Evolutionary conservation across 2,888 invertebrate genomes (phyloP), one percentile per base, ranked within the genome.

Genomic region (Troides oblongomaculatus): DNA sequence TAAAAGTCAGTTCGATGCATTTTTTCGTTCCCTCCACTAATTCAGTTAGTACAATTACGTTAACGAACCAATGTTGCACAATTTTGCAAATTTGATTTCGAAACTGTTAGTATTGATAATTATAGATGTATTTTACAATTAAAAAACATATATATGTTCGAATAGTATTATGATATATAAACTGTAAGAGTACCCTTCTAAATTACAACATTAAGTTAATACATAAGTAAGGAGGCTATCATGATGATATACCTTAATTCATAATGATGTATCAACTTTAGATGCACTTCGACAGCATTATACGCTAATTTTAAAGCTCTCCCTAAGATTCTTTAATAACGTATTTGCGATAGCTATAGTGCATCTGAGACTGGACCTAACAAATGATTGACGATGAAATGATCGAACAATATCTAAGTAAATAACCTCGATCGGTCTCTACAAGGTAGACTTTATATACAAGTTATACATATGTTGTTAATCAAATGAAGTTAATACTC

Each of bases 41-140:
- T 80, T 79, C 78, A 79, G 81, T 81, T 85, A 85, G 81, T 80
- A 74, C 81, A 71, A 75, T 80, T 79, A 80, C 78, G 85, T 86
- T 90, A 90, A 90, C 90, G 88, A 90, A 85, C 85, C 86, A 79
- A 80, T 81, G 81, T 78, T 82, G 81, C 80, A 81, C 80, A 83
- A 84, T 90, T 91, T 90, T 88, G 87, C 89, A 90, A 89, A 88
- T 89, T 89, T 89, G 89, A 91, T 91, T 91, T 89, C 82, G 81
- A 75, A 76, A 75, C 77, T 77, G 80, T 80, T 81, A 78, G 78
- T 82, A 81, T 82, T 79, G 79, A 59, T 62, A 36, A 39, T 75
- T 73, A 74, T 79, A 76, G 80, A 82, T 85, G 83, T 81, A 78
- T 46, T 46, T 46, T 46, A 12, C 53, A 53, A 53, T n/a, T n/a